phyloP scores from a whole-genome alignment of 2,113 vertebrate genomes.

The Colistium nudipinnis region DNA sequence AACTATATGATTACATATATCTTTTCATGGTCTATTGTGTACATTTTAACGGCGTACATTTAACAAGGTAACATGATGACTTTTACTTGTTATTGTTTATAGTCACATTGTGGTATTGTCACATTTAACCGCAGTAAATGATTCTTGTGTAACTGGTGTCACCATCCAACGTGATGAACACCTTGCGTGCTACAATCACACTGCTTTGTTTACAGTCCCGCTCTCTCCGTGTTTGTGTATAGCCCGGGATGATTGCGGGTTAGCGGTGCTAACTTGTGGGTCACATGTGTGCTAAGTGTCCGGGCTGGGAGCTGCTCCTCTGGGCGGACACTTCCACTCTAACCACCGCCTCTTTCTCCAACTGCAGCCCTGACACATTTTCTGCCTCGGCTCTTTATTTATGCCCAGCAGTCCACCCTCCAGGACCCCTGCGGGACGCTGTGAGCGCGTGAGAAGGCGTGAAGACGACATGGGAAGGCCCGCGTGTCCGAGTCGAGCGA shows the following conservation, averaged over 20 bases:
- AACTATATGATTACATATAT: neutral
- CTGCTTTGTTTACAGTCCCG: neutral
- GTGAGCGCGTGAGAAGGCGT: conserved; percentile 41
- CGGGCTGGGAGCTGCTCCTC: conserved; percentile 57
- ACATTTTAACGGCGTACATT: neutral
- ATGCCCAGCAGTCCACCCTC: conserved; percentile 51
- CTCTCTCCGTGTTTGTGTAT: neutral
- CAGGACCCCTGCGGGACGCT: conserved; percentile 49
- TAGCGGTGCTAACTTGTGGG: conserved; percentile 18
- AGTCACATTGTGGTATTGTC: neutral
- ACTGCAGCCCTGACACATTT: conserved; percentile 69
- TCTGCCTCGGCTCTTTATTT: conserved; percentile 54
- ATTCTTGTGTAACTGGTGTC: neutral
- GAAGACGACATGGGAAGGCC: conserved; percentile 69
- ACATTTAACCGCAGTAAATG: neutral
- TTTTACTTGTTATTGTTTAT: neutral
- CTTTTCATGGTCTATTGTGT: no score
- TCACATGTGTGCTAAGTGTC: conserved; percentile 60
- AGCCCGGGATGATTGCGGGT: neutral
- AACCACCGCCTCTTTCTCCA: conserved; percentile 77
- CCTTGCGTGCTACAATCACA: neutral
- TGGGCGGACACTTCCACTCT: conserved; percentile 70
- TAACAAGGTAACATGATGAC: neutral
- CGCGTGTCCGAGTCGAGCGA: conserved; percentile 63
- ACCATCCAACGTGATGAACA: neutral